Evolutionary conservation across 64 coral and sea anemone species (phyloP), one percentile per base, ranked within the genome.

Genomic region (Actinia tenebrosa): DNA sequence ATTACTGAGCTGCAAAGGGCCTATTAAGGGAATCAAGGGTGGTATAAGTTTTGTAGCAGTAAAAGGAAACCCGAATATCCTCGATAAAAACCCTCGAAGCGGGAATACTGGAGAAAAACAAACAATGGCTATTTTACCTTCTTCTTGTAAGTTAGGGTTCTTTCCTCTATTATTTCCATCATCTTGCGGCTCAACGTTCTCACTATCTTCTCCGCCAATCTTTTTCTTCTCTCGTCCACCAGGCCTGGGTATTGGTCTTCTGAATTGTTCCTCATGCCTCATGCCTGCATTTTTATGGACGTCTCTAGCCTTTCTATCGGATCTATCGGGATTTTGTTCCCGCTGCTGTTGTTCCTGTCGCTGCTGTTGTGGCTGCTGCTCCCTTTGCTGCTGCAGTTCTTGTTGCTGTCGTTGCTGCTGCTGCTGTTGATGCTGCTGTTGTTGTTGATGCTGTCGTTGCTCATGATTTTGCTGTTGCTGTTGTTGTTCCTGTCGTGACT

Each of bases 161-260:
- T 75, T 75, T 14, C 26, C 69, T 75, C 69, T 75, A 14, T 42
- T 43, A 75, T 75, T 42, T 11, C 25, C 27, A 81, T 81, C 44
- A 15, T 20, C 79, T 50, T 50, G 79, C 1, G 50, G 79, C 5
- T 81, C 43, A 81, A 53, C 44, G 22, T 50, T 47, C 10, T 50
- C 79, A 45, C 45, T 81, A 81, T 53, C 79, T 50, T 81, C 79
- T 81, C 53, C 44, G 17, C 16, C 44, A 81, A 45, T 13, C 44
- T 22, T 53, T 53, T 45, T 81, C 79, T 81, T 81, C 18, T 81
- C 79, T 20, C 45, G 22, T 81, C 77, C 77, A 17, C 79, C 79
- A 50, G 79, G 79, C 50, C 79, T 81, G 22, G 44, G 44, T 50
- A 81, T 81, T 25, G 79, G 79, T 81, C 79, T 16, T n/a, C 79